Conservation (phyloP, 2,113 vertebrate species). For the Diphyllodes magnificus region DNA sequence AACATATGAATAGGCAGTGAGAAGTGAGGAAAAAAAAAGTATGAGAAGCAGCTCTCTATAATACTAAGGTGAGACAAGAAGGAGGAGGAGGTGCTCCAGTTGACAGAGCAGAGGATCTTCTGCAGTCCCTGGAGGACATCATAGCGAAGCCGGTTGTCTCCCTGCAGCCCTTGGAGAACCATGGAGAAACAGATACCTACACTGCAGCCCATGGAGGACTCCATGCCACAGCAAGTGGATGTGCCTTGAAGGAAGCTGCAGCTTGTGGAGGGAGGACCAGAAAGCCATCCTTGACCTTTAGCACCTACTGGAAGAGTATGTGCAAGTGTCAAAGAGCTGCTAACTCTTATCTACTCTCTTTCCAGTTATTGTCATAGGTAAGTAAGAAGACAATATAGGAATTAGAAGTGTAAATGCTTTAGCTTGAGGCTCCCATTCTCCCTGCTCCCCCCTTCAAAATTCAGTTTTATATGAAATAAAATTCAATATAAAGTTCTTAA, state of each 20-base stretch:
- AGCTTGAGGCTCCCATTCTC: background rate
- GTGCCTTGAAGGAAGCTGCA: background rate
- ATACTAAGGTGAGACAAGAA: background rate
- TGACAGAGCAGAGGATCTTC: background rate
- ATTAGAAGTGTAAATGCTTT: background rate
- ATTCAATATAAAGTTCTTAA: background rate
- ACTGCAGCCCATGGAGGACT: rapidly evolving
- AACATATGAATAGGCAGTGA: background rate
- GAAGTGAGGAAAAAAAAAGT: background rate
- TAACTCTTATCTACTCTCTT: background rate
- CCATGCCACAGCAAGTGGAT: rapidly evolving
- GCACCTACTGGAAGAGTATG: background rate
- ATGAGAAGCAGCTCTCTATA: background rate
- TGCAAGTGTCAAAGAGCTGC: background rate
- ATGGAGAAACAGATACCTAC: background rate
- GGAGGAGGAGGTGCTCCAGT: background rate
- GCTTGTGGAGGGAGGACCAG: background rate
- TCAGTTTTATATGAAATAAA: background rate
- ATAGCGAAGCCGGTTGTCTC: background rate
- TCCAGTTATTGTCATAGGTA: background rate
- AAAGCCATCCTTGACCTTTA: background rate
- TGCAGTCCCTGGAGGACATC: background rate
- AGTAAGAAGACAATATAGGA: background rate
- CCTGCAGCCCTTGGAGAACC: background rate
- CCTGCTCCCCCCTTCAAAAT: background rate